Base-by-base conservation (phyloP, 2,113 vertebrate species). In the Megaceryle torquata region DNA sequence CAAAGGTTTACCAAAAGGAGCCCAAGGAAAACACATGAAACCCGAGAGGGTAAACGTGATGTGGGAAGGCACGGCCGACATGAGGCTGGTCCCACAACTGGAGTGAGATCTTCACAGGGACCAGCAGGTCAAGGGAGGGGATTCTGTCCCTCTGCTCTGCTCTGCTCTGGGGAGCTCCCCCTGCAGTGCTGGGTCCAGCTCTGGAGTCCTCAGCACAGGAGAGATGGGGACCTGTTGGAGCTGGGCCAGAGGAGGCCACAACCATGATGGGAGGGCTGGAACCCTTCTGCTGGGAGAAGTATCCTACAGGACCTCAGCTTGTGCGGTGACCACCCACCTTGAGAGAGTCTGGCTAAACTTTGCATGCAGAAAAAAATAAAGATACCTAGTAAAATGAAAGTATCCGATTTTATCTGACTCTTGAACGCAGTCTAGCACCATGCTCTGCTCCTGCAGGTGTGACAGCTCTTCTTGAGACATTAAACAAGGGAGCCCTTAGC, bases 1-100 rank as follows among this genome's bases (percentile, higher is more conserved):
- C 91, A 86, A 96, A 96, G 63, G 22, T 93, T 95, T 96, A 67
- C 92, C 76, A 93, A 92, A 93, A 92, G 86, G 85, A 96, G 82
- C 87, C 91, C 80, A 88, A 93, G 87, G 89, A 95, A 94, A 97
- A 93, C 85, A 61, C 76, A 70, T 0, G 72, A 95, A 96, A 96
- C 82, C 84, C 5, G 64, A 97, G 96, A 95, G 70, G 48, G 59
- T 95, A 96, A 96, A 91, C 54, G 74, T 15, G 2, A 56, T 1
- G 1, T 69, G 85, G 79, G 82, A 81, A 94, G 93, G 28, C 67
- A 29, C 4, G 0, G 43, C 74, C 0, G 0, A 0, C 3, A 50
- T 60, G 72, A 59, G 35, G 35, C 90, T 79, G 61, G 80, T 93
- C 77, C 75, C 77, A 29, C 70, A 89, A 79, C 72, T 56, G 25